These are phyloP conservation scores for Azemiops feae DNA, from an alignment of 2,113 vertebrate species.

Conservation along the genomic window DNA sequence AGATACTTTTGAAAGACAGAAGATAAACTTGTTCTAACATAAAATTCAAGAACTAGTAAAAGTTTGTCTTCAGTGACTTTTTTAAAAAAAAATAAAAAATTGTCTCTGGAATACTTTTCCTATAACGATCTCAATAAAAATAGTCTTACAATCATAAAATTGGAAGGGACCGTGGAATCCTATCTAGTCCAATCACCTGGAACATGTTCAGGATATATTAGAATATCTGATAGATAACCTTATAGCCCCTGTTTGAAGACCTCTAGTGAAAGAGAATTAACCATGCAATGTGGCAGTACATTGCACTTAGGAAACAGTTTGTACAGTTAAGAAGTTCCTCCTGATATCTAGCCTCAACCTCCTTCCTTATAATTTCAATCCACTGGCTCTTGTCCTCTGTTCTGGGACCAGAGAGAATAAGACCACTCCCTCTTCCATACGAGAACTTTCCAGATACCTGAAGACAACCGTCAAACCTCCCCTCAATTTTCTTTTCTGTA, in stretches of 20 bases:
- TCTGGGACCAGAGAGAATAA: not conserved
- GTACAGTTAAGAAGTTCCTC: not conserved
- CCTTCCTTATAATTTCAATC: not conserved
- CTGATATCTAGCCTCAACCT: not conserved
- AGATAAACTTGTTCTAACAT: conserved; percentile 22
- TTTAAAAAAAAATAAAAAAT: not conserved
- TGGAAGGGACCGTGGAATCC: not conserved
- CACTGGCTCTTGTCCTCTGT: not conserved
- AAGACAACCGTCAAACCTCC: not conserved
- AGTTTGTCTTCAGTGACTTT: not conserved
- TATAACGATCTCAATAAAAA: conserved; percentile 15
- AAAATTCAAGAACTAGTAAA: not conserved
- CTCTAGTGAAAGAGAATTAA: not conserved
- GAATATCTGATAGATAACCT: not conserved
- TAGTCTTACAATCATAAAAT: not conserved
- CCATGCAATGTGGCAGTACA: not conserved
- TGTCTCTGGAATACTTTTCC: conserved; percentile 13
- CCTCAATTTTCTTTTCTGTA: not conserved
- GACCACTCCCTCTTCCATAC: not conserved
- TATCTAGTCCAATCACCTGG: not conserved
- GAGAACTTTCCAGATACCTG: not conserved
- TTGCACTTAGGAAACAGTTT: not conserved
- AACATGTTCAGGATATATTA: not conserved
- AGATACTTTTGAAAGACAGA: conserved; percentile 15
- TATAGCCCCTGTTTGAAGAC: not conserved